These are phyloP conservation scores for Micrastur ruficollis DNA, from an alignment of 2,797 vertebrate species.

Conservation along the genomic window DNA sequence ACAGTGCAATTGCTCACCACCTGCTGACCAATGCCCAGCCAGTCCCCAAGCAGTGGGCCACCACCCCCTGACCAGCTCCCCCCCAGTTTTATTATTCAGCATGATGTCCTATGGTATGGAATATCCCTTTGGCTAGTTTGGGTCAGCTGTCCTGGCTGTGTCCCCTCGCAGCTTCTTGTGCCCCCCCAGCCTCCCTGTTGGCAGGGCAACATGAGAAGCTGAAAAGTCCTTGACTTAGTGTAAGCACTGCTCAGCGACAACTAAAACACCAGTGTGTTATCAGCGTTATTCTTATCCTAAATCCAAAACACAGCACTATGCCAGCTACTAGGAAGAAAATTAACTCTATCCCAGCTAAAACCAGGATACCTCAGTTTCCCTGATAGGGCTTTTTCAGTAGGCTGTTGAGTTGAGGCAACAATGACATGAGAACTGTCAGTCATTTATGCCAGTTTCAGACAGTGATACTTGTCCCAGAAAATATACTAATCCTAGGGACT, in stretches of 20 bases:
- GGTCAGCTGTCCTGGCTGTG: too few relatives aligned
- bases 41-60: too few relatives aligned
- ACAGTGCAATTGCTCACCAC: too few relatives aligned
- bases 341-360: not conserved
- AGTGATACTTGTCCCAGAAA: not conserved
- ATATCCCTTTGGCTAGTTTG: too few relatives aligned
- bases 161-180: not conserved
- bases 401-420: not conserved
- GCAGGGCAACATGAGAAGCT: not conserved
- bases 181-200: not conserved
- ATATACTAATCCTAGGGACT: not conserved
- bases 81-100: too few relatives aligned
- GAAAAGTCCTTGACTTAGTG: not conserved
- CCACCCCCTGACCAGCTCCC: too few relatives aligned
- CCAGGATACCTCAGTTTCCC: not conserved
- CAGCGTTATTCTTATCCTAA: not conserved
- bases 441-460: not conserved
- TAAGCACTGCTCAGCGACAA: not conserved
- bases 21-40: too few relatives aligned
- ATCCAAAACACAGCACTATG: not conserved
- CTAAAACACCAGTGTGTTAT: not conserved
- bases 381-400: not conserved
- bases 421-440: not conserved
- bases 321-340: not conserved
- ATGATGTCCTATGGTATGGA: too few relatives aligned